Evolutionary conservation across 2,888 invertebrate species (phyloP).

Genomic region (Agonopterix subpropinquella): DNA sequence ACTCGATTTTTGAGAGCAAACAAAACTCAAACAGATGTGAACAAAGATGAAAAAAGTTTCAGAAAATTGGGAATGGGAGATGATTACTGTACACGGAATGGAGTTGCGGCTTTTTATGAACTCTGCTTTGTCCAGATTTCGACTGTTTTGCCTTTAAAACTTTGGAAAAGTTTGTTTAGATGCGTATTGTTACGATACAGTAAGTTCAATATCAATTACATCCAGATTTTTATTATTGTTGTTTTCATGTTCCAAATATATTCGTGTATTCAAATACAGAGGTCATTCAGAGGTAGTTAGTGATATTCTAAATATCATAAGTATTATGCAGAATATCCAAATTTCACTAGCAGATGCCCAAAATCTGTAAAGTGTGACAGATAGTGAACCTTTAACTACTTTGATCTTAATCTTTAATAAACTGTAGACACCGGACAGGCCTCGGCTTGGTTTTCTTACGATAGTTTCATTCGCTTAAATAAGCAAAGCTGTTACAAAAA

Average conservation of each 20-base stretch:
- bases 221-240: conserved; percentile 39
- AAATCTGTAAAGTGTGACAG: too few species aligned
- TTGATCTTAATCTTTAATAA: too few species aligned
- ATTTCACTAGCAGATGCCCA: too few species aligned
- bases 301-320: too few species aligned
- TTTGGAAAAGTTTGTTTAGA: conserved; percentile 44
- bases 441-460: too few species aligned
- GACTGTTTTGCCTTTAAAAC: conserved; percentile 58
- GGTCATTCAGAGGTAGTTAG: too few species aligned
- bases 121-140: conserved; percentile 56
- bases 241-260: neutral
- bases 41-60: conserved; percentile 73
- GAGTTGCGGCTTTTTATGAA: conserved; percentile 68
- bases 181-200: conserved; percentile 38
- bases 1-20: conserved; percentile 38
- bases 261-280: too few species aligned
- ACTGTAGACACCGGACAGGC: too few species aligned
- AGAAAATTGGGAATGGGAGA: conserved; percentile 62
- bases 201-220: conserved; percentile 53
- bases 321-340: too few species aligned
- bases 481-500: too few species aligned
- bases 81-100: conserved; percentile 71
- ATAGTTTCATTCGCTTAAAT: too few species aligned
- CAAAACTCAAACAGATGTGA: conserved; percentile 63
- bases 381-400: too few species aligned